phyloP scores from a whole-genome alignment of 1,140 invertebrate genomes.

The Euwallacea fornicatus region DNA sequence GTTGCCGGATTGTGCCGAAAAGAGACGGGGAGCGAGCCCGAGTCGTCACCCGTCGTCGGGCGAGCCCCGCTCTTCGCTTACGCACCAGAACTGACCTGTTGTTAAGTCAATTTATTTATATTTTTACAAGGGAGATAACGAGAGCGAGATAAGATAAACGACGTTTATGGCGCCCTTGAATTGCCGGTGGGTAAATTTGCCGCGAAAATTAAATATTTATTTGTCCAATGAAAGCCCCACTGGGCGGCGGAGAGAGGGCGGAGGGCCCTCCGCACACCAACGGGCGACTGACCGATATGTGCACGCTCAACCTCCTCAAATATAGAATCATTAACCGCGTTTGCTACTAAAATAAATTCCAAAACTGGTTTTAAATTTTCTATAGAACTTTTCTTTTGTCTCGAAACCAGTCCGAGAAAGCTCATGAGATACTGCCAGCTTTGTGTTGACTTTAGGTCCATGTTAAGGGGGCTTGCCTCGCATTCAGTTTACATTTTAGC shows the following conservation, averaged over 20 bases:
- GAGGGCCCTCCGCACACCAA: neutral
- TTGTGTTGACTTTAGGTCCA: slow-evolving; percentile 1
- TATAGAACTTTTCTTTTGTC: slow-evolving; percentile 18
- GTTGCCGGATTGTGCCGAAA: slow-evolving; percentile 5
- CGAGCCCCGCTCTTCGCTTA: neutral
- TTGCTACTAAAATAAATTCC: slow-evolving; percentile 6
- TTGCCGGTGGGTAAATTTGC: neutral
- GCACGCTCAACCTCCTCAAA: neutral
- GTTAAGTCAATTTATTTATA: neutral
- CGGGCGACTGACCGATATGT: neutral
- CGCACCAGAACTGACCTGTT: neutral
- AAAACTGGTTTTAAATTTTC: slow-evolving; percentile 13
- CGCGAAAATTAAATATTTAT: neutral
- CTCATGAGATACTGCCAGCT: slow-evolving; percentile 3
- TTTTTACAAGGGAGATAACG: neutral
- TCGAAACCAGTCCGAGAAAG: slow-evolving; percentile 18
- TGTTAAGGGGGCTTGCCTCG: neutral
- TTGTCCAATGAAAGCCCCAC: neutral
- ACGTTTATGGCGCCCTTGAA: neutral
- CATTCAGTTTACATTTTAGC: too few relatives aligned
- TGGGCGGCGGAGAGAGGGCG: neutral
- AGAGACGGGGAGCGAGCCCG: neutral
- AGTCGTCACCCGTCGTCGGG: too few relatives aligned
- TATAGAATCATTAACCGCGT: neutral
- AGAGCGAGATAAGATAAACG: neutral